A percentile compares a stretch with the other conserved stretches of the same genome.
These are phyloP conservation scores for Anneissia japonica DNA, from an alignment of 35 echinoderm and acorn worm genomes.

Conservation along the genomic window DNA sequence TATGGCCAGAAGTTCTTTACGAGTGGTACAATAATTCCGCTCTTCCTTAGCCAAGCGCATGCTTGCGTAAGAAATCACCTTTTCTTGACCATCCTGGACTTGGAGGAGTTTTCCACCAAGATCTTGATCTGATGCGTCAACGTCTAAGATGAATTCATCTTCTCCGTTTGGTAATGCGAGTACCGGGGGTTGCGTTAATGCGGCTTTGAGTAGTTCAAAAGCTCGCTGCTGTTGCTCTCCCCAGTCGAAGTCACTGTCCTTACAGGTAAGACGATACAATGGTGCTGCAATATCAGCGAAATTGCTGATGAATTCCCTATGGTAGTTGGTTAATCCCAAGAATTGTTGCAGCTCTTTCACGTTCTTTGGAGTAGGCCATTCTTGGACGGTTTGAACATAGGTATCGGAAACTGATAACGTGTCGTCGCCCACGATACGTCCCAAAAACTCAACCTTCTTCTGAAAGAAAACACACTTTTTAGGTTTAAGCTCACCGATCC, in stretches of 20 bases:
- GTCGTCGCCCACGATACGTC: slow-evolving; percentile 35
- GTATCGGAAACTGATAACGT: neutral
- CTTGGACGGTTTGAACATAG: neutral
- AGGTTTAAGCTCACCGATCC: slow-evolving; percentile 33
- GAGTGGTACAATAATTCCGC: neutral
- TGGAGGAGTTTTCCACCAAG: neutral
- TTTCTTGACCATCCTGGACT: neutral
- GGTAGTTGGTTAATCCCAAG: slow-evolving; percentile 19
- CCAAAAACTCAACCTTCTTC: slow-evolving; percentile 38
- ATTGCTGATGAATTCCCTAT: slow-evolving; percentile 14
- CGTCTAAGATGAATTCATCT: neutral
- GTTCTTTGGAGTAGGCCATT: slow-evolving; percentile 14
- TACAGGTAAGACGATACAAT: no score
- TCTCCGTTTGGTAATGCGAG: neutral
- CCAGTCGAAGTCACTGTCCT: neutral
- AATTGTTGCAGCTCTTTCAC: slow-evolving; percentile 17
- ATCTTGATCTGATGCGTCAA: neutral
- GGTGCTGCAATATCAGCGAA: slow-evolving; percentile 26
- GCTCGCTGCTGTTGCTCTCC: neutral
- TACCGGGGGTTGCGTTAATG: neutral
- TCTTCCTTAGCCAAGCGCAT: neutral
- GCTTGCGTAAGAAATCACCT: neutral
- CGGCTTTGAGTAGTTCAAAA: neutral
- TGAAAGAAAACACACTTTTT: slow-evolving; percentile 58
- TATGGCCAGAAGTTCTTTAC: neutral